These are phyloP conservation scores for Melanotaenia duboulayi DNA, from an alignment of 2,113 vertebrate genomes.

Conservation along the genomic window DNA sequence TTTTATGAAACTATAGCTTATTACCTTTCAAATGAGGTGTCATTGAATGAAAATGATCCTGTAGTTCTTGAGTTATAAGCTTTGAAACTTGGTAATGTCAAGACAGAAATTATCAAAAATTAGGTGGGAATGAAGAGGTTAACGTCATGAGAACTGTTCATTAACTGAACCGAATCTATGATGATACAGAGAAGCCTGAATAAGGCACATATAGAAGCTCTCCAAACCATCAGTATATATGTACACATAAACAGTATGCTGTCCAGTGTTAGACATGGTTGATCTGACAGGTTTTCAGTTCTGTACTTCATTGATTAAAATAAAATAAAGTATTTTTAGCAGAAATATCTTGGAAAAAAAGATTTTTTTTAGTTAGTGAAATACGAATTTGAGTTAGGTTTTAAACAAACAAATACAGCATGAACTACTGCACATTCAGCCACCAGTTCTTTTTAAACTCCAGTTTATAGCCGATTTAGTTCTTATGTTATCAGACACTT, in stretches of 20 bases:
- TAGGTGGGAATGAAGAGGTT: too few relatives aligned
- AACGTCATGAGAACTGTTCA: slow-evolving; percentile 40
- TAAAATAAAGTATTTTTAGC: neutral
- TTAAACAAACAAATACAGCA: neutral
- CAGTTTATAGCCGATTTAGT: too few relatives aligned
- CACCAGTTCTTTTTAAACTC: too few relatives aligned
- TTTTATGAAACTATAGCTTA: too few relatives aligned
- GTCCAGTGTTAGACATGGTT: slow-evolving; percentile 52
- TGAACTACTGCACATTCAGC: too few relatives aligned
- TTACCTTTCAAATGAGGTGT: too few relatives aligned
- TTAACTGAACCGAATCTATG: slow-evolving; percentile 51
- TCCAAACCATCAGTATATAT: slow-evolving; percentile 27
- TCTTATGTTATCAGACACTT: too few relatives aligned
- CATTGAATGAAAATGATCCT: too few relatives aligned
- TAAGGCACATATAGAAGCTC: slow-evolving; percentile 67
- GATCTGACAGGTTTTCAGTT: neutral
- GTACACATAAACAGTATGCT: slow-evolving; percentile 45
- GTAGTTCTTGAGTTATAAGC: too few relatives aligned
- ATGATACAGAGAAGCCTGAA: slow-evolving; percentile 39
- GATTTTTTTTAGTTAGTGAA: neutral
- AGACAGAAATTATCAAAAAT: too few relatives aligned
- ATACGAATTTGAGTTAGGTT: neutral
- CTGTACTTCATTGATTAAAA: neutral
- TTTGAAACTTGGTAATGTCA: too few relatives aligned
- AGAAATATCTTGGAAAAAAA: neutral